Conservation (phyloP, 2,888 invertebrate species). For the Sesia bembeciformis region DNA sequence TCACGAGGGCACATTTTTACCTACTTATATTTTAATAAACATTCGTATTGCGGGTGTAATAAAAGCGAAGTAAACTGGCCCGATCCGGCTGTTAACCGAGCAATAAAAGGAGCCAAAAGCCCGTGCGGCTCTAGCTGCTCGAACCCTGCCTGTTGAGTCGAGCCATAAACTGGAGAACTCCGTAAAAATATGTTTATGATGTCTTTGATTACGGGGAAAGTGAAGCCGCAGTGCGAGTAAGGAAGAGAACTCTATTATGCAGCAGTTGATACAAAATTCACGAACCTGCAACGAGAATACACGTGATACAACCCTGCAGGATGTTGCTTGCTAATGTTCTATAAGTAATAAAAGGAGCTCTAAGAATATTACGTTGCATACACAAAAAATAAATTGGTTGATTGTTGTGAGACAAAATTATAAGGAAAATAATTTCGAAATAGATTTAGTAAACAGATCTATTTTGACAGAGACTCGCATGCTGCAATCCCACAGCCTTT, state of each 20-base stretch:
- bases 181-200: conserved; percentile 32
- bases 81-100: conserved; percentile 10
- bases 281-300: no score
- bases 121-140: not conserved
- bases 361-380: no score
- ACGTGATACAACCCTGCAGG: no score
- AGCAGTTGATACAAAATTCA: no score
- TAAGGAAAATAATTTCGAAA: no score
- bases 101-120: not conserved
- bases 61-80: conserved; percentile 9
- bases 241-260: not conserved
- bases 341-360: no score
- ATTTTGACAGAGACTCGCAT: no score
- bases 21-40: not conserved
- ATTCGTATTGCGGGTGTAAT: conserved; percentile 4
- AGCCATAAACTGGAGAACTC: conserved; percentile 19
- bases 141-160: not conserved
- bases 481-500: no score
- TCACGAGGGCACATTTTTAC: not conserved
- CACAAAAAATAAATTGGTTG: no score
- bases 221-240: not conserved
- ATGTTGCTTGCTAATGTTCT: no score
- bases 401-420: no score
- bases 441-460: no score
- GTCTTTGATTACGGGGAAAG: conserved; percentile 23